These are phyloP conservation scores for Ctenomys sociabilis DNA, from an alignment of 2,113 vertebrate genomes.

Conservation along the genomic window DNA sequence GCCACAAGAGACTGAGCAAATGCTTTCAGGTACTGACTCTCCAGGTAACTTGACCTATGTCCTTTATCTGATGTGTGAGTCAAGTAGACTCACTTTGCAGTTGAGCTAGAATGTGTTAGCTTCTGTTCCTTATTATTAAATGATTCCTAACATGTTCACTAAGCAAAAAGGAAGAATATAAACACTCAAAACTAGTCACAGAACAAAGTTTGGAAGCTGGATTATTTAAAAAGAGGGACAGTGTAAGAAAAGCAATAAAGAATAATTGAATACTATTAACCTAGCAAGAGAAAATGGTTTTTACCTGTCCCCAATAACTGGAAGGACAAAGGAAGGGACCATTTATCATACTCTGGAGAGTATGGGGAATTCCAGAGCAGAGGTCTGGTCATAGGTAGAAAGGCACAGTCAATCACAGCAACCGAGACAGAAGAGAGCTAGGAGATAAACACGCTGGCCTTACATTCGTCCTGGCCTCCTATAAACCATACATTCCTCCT, in stretches of 20 bases:
- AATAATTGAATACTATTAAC: neutral
- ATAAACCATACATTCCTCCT: neutral
- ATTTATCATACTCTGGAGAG: constrained; percentile 2
- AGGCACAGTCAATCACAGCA: neutral
- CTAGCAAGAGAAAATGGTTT: neutral
- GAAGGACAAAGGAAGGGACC: neutral
- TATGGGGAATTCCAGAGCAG: neutral
- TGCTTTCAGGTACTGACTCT: neutral
- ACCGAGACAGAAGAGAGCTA: neutral
- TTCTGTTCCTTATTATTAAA: constrained; percentile 16
- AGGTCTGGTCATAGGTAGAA: neutral
- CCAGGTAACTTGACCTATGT: neutral
- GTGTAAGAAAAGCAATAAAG: neutral
- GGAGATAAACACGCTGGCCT: neutral
- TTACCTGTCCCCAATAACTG: neutral
- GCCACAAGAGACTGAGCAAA: neutral
- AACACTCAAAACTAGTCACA: neutral
- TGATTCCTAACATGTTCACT: neutral
- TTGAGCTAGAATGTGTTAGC: neutral
- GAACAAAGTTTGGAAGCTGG: neutral
- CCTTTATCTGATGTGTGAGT: neutral
- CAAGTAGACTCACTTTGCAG: neutral
- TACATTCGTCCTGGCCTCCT: neutral
- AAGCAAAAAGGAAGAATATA: constrained; percentile 11
- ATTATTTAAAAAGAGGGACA: neutral